Conservation (phyloP, 2,113 vertebrate genomes). For the Diadophis punctatus region DNA sequence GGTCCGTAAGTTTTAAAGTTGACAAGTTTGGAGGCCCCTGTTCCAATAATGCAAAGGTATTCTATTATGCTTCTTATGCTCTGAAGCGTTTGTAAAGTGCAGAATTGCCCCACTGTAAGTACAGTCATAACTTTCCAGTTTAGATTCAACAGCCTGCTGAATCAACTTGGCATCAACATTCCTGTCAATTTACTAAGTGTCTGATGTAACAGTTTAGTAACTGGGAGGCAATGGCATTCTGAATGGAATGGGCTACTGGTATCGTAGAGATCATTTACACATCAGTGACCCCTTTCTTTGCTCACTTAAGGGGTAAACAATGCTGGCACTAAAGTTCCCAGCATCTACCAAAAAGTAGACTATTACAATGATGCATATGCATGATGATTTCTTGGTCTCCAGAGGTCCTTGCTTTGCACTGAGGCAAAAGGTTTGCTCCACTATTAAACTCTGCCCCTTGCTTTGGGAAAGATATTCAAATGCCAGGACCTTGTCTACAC, state of each 20-base stretch:
- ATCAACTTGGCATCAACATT: not conserved
- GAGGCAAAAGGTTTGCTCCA: slow-evolving; percentile 46
- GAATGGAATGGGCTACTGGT: not conserved
- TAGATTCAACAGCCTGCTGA: not conserved
- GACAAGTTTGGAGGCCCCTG: not conserved
- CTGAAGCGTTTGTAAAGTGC: not conserved
- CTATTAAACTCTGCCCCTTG: slow-evolving; percentile 46
- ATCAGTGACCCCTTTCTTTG: not conserved
- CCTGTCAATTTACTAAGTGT: not conserved
- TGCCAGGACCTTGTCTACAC: not conserved
- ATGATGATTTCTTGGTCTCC: slow-evolving; percentile 21
- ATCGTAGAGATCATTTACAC: not conserved
- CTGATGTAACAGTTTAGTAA: not conserved
- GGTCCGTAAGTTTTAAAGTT: not conserved
- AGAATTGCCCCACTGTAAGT: not conserved
- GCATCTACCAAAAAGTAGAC: not conserved
- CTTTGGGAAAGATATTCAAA: not conserved
- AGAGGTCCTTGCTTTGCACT: slow-evolving; percentile 45
- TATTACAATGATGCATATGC: not conserved
- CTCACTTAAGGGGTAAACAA: not conserved
- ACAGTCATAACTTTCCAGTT: not conserved
- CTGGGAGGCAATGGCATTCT: not conserved
- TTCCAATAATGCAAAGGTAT: not conserved
- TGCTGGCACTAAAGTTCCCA: not conserved
- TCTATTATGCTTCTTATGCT: not conserved